Percentiles rank a stretch among this genome's conserved stretches.
These are phyloP conservation scores for Camarhynchus parvulus DNA, from an alignment of 2,113 vertebrate species.

Conservation along the genomic window DNA sequence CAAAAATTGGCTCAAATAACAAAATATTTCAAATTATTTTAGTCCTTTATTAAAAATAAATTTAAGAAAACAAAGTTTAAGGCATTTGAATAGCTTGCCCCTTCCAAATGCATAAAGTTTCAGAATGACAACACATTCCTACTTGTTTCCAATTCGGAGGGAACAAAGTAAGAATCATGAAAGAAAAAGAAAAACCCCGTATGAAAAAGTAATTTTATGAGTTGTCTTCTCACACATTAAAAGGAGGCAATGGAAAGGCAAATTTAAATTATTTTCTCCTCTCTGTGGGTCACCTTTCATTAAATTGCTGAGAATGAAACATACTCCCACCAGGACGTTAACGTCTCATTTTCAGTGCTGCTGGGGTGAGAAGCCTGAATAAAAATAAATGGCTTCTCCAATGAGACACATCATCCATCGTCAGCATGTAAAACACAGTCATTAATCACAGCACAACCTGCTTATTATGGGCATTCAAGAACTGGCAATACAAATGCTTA, in stretches of 20 bases:
- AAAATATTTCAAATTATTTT: neutral
- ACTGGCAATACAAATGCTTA: slow-evolving; percentile 29
- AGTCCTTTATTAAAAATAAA: neutral
- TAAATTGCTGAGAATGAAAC: neutral
- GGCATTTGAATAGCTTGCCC: neutral
- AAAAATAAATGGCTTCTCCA: slow-evolving; percentile 48
- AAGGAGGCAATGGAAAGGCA: neutral
- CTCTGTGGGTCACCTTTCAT: neutral
- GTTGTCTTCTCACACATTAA: neutral
- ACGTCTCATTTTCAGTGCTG: slow-evolving; percentile 41
- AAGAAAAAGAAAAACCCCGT: neutral
- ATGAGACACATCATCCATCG: neutral
- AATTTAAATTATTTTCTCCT: neutral
- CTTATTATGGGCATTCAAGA: slow-evolving; percentile 57
- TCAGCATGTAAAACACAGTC: neutral
- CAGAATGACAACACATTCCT: neutral
- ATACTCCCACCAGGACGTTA: neutral
- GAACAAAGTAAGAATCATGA: neutral
- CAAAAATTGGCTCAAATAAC: neutral
- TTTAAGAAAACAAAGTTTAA: neutral
- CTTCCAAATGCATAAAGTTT: neutral
- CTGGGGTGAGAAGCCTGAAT: slow-evolving; percentile 13
- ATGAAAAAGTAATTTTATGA: neutral
- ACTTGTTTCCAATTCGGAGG: neutral
- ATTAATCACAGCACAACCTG: slow-evolving; percentile 42